Percentiles rank a stretch among this genome's conserved stretches.
Conservation (phyloP, 2,888 invertebrate genomes). For the Plebejus anna region DNA sequence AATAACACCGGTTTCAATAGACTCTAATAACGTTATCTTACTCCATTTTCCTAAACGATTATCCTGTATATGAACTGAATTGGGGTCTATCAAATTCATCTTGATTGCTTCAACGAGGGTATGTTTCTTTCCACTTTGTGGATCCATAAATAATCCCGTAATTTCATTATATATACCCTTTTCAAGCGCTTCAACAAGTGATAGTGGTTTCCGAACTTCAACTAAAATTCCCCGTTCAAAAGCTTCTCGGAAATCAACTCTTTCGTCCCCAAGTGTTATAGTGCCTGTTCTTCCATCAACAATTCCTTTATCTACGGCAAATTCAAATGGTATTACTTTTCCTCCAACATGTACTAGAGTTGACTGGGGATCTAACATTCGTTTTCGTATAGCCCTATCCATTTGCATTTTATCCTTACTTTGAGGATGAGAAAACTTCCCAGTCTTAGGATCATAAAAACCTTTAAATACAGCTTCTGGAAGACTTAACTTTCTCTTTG, state of each 20-base stretch:
- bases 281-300: constrained; percentile 88
- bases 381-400: constrained; percentile 90
- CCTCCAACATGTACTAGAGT: constrained; percentile 92
- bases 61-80: constrained; percentile 91
- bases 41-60: constrained; percentile 87
- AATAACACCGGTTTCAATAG: constrained; percentile 86
- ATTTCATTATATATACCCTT: constrained; percentile 89
- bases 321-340: constrained; percentile 89
- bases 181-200: constrained; percentile 88
- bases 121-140: constrained; percentile 87
- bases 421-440: constrained; percentile 89
- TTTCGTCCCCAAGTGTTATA: constrained; percentile 81
- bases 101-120: constrained; percentile 91
- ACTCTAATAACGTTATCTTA: constrained; percentile 88
- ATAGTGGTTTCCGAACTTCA: constrained; percentile 89
- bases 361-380: constrained; percentile 90
- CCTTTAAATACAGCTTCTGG: constrained; percentile 95
- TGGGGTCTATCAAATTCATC: constrained; percentile 88
- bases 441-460: constrained; percentile 91
- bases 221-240: constrained; percentile 90
- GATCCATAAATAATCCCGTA: constrained; percentile 91
- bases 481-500: constrained; percentile 89
- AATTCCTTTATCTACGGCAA: constrained; percentile 88
- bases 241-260: constrained; percentile 90
- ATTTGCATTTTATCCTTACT: constrained; percentile 89